These are phyloP conservation scores for Matsumyia berberina DNA, from an alignment of 2,888 invertebrate genomes.

Conservation along the genomic window DNA sequence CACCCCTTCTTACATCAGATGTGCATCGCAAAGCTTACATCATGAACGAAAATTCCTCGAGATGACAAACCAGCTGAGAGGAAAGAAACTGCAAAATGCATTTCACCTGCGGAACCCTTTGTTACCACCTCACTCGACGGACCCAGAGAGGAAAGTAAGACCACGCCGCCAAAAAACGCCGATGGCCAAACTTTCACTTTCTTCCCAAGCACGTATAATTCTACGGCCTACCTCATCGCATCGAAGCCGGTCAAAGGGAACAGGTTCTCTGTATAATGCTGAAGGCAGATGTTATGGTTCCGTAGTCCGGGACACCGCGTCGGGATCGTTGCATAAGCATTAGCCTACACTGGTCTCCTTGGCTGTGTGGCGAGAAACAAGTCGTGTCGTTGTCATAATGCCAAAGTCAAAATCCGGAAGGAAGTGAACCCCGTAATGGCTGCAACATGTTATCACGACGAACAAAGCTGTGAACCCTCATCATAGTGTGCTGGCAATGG, in stretches of 20 bases:
- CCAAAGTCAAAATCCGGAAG: conserved; percentile 69
- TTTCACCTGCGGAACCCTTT: conserved; percentile 72
- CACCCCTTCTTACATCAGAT: conserved; percentile 57
- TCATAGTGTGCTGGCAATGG: conserved; percentile 9
- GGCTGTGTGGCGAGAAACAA: conserved; percentile 26
- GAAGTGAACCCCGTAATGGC: conserved; percentile 51
- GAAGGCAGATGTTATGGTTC: conserved; percentile 48
- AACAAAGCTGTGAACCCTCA: conserved; percentile 39
- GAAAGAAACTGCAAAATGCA: conserved; percentile 55
- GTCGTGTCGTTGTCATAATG: conserved; percentile 62
- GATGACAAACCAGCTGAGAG: conserved; percentile 25
- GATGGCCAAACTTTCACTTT: conserved; percentile 71
- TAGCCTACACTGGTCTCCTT: neutral
- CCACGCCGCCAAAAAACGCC: conserved; percentile 38
- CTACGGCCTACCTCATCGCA: conserved; percentile 12
- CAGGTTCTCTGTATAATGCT: conserved; percentile 53
- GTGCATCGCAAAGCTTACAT: conserved; percentile 53
- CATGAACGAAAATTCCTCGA: conserved; percentile 48
- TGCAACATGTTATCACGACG: conserved; percentile 45
- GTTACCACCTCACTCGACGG: conserved; percentile 6
- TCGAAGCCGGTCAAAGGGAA: conserved; percentile 56
- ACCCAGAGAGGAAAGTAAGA: conserved; percentile 13
- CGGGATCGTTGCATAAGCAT: conserved; percentile 52
- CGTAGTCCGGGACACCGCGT: conserved; percentile 34
- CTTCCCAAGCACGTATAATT: conserved; percentile 39